These are phyloP conservation scores for Toxotes chatareus DNA, from an alignment of 2,113 vertebrate genomes.

Conservation along the genomic window DNA sequence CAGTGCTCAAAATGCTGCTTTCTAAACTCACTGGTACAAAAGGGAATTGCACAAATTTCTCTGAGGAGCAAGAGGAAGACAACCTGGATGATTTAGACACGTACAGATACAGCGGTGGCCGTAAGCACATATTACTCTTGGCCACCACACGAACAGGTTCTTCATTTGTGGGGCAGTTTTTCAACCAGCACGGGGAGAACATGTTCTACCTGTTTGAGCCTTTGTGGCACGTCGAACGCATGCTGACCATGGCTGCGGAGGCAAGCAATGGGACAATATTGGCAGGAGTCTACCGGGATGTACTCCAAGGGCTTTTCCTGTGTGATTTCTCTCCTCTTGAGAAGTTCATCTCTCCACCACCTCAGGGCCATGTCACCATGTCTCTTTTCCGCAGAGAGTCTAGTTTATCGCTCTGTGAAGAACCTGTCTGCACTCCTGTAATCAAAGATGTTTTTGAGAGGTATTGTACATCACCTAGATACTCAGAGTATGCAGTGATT, in stretches of 20 bases:
- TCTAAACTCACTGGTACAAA: slow-evolving; percentile 80
- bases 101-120: slow-evolving; percentile 39
- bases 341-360: slow-evolving; percentile 89
- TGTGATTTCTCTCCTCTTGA: slow-evolving; percentile 93
- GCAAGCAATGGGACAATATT: slow-evolving; percentile 85
- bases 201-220: slow-evolving; percentile 98
- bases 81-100: background rate
- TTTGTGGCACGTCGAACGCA: slow-evolving; percentile 94
- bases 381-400: slow-evolving; percentile 93
- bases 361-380: slow-evolving; percentile 88
- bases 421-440: slow-evolving; percentile 89
- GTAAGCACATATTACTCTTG: slow-evolving; percentile 92
- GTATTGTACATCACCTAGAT: slow-evolving; percentile 47
- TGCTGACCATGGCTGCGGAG: slow-evolving; percentile 80
- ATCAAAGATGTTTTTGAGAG: slow-evolving; percentile 91
- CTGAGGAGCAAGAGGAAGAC: slow-evolving; percentile 62
- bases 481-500: background rate
- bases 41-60: slow-evolving; percentile 42
- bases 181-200: slow-evolving; percentile 93
- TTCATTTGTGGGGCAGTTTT: slow-evolving; percentile 96
- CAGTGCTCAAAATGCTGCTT: slow-evolving; percentile 83
- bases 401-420: slow-evolving; percentile 92
- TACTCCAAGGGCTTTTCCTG: slow-evolving; percentile 91
- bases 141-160: slow-evolving; percentile 95
- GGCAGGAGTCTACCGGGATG: slow-evolving; percentile 89